These are phyloP conservation scores for Axinella damicornis DNA, from an alignment of 37 sponge, comb jelly and placozoan species.

Conservation along the genomic window DNA sequence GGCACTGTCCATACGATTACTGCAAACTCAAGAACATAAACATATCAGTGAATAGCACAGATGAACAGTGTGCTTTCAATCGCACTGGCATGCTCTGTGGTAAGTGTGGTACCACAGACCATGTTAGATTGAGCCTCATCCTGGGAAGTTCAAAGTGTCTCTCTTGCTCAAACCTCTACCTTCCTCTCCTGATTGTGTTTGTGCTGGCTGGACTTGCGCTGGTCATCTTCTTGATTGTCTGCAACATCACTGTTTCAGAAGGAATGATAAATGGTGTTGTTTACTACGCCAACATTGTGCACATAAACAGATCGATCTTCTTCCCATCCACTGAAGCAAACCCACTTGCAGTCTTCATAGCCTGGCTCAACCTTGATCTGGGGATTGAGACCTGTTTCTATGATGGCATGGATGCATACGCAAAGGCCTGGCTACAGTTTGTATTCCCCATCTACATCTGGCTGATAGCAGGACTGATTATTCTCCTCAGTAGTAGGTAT, in stretches of 20 bases:
- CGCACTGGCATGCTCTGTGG: constrained; percentile 22
- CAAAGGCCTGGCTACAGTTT: constrained; percentile 56
- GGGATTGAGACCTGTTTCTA: constrained; percentile 51
- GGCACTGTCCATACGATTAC: constrained; percentile 1
- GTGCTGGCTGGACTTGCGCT: constrained; percentile 32
- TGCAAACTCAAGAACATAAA: too few relatives aligned
- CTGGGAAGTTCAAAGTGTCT: constrained; percentile 5
- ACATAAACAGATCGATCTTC: constrained; percentile 2
- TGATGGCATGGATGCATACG: constrained; percentile 43
- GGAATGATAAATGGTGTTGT: constrained; percentile 44
- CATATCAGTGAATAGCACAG: too few relatives aligned
- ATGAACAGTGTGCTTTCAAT: not conserved
- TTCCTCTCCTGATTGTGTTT: constrained; percentile 16
- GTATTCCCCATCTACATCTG: constrained; percentile 47
- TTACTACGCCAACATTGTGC: constrained; percentile 40
- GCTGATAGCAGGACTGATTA: constrained; percentile 21
- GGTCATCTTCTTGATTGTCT: constrained; percentile 11
- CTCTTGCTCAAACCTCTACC: not conserved
- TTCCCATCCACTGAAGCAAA: not conserved
- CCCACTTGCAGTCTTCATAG: not conserved
- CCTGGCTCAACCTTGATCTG: constrained; percentile 60
- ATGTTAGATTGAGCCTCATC: not conserved
- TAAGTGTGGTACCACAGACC: too few relatives aligned
- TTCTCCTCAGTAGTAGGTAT: constrained; percentile 21
- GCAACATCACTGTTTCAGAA: constrained; percentile 29